phyloP scores from a whole-genome alignment of 2,888 invertebrate species.

The Chrysolina oricalcia region DNA sequence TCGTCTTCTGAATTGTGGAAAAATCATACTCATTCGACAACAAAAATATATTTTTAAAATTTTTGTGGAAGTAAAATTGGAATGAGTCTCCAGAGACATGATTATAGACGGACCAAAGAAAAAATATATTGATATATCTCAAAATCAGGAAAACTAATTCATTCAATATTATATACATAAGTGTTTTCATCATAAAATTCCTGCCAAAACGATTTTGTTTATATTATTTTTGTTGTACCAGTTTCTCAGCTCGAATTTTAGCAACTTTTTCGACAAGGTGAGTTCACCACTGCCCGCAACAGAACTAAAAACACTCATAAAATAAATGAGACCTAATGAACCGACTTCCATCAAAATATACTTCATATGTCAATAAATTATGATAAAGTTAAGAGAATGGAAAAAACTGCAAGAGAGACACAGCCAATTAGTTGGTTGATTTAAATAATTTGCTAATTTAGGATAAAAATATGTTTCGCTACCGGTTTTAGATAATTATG shows the following conservation, averaged over 20 bases:
- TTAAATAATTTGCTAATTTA: constrained; percentile 60
- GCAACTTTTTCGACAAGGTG: not conserved
- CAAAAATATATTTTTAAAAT: no score
- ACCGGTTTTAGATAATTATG: constrained; percentile 54
- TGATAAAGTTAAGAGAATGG: constrained; percentile 49
- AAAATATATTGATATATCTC: no score
- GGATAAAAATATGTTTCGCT: constrained; percentile 54
- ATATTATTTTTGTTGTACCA: no score
- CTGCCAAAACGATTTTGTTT: no score
- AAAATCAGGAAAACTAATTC: no score
- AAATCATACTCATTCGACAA: no score
- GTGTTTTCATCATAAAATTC: no score
- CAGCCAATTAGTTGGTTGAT: constrained; percentile 57
- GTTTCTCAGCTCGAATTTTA: not conserved
- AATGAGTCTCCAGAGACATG: no score
- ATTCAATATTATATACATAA: no score
- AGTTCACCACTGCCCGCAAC: constrained; percentile 20
- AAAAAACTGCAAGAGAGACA: constrained; percentile 40
- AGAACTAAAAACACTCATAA: constrained; percentile 34
- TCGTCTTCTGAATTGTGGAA: no score
- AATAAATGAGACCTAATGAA: constrained; percentile 48
- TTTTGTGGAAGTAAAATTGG: not conserved
- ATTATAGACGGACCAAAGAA: no score
- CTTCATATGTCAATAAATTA: constrained; percentile 54
- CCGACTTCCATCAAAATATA: constrained; percentile 50